Evolutionary conservation across 2,888 invertebrate genomes (phyloP).

Genomic region (Erebia ligea): DNA sequence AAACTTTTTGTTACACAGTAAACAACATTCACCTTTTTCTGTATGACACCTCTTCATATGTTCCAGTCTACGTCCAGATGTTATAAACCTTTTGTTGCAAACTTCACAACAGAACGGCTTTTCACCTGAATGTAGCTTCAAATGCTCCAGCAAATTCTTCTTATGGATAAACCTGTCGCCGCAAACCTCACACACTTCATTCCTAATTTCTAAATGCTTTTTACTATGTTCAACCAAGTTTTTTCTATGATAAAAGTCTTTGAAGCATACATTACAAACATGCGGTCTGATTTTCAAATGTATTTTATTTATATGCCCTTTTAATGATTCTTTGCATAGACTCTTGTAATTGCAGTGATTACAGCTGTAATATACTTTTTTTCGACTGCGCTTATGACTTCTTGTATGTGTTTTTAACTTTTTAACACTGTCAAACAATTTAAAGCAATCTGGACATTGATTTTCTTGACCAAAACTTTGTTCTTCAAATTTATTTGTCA

Average conservation of each 20-base stretch:
- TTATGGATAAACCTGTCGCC: slow-evolving; percentile 57
- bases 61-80: slow-evolving; percentile 58
- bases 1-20: slow-evolving; percentile 61
- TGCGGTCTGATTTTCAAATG: slow-evolving; percentile 57
- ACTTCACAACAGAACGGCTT: slow-evolving; percentile 59
- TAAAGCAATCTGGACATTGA: slow-evolving; percentile 55
- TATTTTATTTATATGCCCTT: slow-evolving; percentile 60
- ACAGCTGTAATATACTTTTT: slow-evolving; percentile 48
- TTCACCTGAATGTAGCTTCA: slow-evolving; percentile 56
- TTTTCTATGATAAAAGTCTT: slow-evolving; percentile 62
- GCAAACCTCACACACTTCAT: slow-evolving; percentile 61
- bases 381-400: slow-evolving; percentile 39
- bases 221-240: slow-evolving; percentile 56
- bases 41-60: slow-evolving; percentile 62
- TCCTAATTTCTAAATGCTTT: slow-evolving; percentile 52
- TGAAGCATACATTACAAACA: slow-evolving; percentile 55
- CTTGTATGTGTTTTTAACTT: slow-evolving; percentile 45
- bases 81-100: slow-evolving; percentile 58
- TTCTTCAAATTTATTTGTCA: slow-evolving; percentile 28
- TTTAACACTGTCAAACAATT: slow-evolving; percentile 52
- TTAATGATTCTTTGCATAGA: slow-evolving; percentile 53
- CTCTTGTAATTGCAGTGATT: slow-evolving; percentile 53
- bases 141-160: slow-evolving; percentile 59
- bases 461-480: slow-evolving; percentile 47
- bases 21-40: slow-evolving; percentile 55